Percentiles rank a stretch among this genome's conserved stretches.
These are phyloP conservation scores for Galaxea fascicularis DNA, from an alignment of 92 coral and sea anemone species.

Conservation along the genomic window DNA sequence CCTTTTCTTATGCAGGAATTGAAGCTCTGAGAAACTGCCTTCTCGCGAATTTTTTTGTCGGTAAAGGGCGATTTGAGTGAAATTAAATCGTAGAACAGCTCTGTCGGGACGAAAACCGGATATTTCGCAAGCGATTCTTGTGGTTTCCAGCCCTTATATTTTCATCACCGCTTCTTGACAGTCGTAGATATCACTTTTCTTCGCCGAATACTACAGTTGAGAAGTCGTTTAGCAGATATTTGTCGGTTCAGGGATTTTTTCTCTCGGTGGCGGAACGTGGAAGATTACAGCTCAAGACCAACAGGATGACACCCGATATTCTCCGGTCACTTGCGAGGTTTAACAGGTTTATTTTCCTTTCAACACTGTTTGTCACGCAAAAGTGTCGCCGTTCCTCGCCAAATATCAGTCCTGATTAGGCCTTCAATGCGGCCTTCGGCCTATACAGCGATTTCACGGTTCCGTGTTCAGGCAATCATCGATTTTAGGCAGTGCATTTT, in stretches of 20 bases:
- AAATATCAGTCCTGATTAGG: constrained; percentile 7
- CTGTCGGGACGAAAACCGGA: constrained; percentile 17
- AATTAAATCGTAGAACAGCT: neutral
- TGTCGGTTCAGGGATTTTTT: neutral
- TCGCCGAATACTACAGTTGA: neutral
- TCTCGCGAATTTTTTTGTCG: neutral
- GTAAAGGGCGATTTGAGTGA: neutral
- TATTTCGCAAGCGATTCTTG: constrained; percentile 21
- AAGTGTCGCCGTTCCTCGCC: neutral
- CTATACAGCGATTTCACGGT: neutral
- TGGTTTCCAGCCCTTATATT: neutral
- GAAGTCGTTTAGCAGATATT: neutral
- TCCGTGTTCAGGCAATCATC: neutral
- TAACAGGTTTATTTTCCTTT: neutral
- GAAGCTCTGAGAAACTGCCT: neutral
- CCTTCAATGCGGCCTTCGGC: neutral
- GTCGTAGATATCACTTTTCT: constrained; percentile 14
- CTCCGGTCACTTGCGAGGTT: neutral
- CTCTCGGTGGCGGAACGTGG: neutral
- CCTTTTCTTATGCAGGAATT: neutral
- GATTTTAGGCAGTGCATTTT: constrained; percentile 6
- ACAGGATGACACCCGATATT: constrained; percentile 26
- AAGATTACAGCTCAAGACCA: neutral
- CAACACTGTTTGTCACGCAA: constrained; percentile 3
- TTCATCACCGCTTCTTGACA: constrained; percentile 18